Base-by-base conservation (phyloP, 2,797 vertebrate species). In the Micropoecilia bifurca region DNA sequence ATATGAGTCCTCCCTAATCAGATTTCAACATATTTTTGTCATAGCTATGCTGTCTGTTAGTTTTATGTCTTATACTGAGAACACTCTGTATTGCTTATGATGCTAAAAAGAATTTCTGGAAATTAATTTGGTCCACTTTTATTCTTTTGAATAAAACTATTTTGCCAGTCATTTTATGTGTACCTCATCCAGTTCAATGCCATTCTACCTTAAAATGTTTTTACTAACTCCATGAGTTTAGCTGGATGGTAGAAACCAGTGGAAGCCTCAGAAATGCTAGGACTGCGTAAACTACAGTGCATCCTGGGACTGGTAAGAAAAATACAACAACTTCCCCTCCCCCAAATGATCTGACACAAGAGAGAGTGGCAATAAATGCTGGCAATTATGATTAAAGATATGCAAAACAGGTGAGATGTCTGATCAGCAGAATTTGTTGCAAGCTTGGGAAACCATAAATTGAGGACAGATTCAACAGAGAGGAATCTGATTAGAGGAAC, bases 111-210 rank as follows among this genome's bases (percentile, higher is more conserved):
- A 8, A 9, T 30, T 36, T 63, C 61, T 33, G 61, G 16, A 63
- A 63, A 63, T 63, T 63, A 63, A 63, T 63, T 63, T 63, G 16
- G 33, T 63, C 61, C 33, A 63, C 28, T 63, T 25, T 53, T 53
- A 53, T 53, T 63, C 61, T 63, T 33, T 63, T 63, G 6, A 63
- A 63, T 63, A 63, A 63, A 63, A 9, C 61, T 36, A 36, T 63
- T 63, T 63, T 63, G 36, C 30, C 33, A 63, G 30, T 20, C 7
- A 36, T 63, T 36, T 36, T 20, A 3, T 63, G 30, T 63, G 61
- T 9, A 63, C 18, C 33, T 63, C 28, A 33, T 18, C 30, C 59
- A 61, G 14, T 33, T 61, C 61, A 63, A 36, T 63, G 33, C 6
- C 30, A 20, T 63, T 36, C 30, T 63, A 36, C 30, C 59, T 33